phyloP scores from a whole-genome alignment of 2,113 vertebrate species.

The Neofelis nebulosa region DNA sequence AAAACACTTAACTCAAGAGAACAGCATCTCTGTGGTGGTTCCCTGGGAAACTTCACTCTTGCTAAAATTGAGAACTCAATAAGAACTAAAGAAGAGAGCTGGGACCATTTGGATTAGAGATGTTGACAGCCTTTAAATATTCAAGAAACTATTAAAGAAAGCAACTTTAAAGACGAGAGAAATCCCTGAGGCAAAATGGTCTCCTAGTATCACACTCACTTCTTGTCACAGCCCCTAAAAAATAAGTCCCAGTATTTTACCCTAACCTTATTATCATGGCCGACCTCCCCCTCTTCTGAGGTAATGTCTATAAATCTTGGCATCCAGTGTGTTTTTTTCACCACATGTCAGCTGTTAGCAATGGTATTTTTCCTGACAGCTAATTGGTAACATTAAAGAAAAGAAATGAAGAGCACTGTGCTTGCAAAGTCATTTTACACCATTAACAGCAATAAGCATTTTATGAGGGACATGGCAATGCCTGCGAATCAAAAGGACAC shows the following conservation, averaged over 20 bases:
- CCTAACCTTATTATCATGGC: background rate
- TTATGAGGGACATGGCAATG: background rate
- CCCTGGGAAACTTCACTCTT: conserved; percentile 72
- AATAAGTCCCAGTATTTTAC: background rate
- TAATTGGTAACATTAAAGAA: conserved; percentile 10
- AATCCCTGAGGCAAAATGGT: background rate
- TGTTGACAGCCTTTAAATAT: conserved; percentile 69
- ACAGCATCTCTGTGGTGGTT: conserved; percentile 67
- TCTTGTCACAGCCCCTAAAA: background rate
- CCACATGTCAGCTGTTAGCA: conserved; percentile 10
- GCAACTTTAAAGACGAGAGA: conserved; percentile 27
- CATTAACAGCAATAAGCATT: background rate
- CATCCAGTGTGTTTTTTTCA: background rate
- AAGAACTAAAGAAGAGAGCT: conserved; percentile 53
- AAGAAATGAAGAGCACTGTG: background rate
- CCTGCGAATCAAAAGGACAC: background rate
- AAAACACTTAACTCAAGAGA: conserved; percentile 70
- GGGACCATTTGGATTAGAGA: conserved; percentile 61
- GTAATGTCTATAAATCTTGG: conserved; percentile 51
- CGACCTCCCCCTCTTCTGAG: conserved; percentile 22
- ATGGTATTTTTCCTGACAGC: conserved; percentile 21
- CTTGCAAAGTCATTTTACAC: background rate
- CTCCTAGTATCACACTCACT: background rate
- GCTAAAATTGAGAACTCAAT: conserved; percentile 73
- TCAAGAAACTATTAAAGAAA: background rate